These are phyloP conservation scores for Thaleichthys pacificus DNA, from an alignment of 2,797 vertebrate genomes.

Conservation along the genomic window DNA sequence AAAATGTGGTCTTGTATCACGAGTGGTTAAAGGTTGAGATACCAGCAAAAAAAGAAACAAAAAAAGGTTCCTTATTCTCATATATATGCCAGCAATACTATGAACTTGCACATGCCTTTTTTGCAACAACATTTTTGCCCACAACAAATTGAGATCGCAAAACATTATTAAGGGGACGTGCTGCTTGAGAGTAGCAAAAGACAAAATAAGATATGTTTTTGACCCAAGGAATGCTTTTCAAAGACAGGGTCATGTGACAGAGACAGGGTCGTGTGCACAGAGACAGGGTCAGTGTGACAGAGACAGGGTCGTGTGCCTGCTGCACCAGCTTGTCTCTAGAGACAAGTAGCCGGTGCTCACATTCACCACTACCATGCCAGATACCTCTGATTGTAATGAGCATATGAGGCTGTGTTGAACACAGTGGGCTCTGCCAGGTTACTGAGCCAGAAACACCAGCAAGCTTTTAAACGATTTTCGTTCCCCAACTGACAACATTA, in stretches of 20 bases:
- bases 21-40: neutral
- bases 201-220: too few species aligned
- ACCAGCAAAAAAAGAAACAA: neutral
- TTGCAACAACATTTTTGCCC: neutral
- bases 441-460: conserved; percentile 1
- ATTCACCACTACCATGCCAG: conserved; percentile 17
- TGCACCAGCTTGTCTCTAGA: too few species aligned
- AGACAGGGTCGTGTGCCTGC: too few species aligned
- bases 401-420: conserved; percentile 22
- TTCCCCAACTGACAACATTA: conserved; percentile 30
- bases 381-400: conserved; percentile 3
- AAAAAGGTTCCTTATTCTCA: neutral
- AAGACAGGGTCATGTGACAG: too few species aligned
- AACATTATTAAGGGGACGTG: too few species aligned
- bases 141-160: too few species aligned
- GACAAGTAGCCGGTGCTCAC: neutral
- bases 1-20: neutral
- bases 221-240: too few species aligned
- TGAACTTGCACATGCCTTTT: neutral
- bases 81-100: neutral
- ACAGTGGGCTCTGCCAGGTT: conserved; percentile 18
- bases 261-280: too few species aligned
- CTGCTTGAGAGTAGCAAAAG: too few species aligned
- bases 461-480: conserved; percentile 20
- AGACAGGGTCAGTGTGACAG: too few species aligned